A percentile compares a stretch with the other conserved stretches of the same genome.
phyloP scores from a whole-genome alignment of 2,888 invertebrate species.

The Magallana nippona region DNA sequence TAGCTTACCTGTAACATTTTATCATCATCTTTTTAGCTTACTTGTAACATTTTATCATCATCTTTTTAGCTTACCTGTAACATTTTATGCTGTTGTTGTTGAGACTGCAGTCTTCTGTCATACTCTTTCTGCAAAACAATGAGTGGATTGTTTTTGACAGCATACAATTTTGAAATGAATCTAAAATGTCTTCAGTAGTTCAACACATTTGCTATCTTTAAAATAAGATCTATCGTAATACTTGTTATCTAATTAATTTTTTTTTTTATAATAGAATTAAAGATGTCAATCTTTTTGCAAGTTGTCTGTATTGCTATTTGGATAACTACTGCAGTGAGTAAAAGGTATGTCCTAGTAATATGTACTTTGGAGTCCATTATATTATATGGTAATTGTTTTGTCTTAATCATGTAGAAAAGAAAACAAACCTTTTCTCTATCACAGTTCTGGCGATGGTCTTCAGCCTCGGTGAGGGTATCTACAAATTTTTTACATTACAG shows the following conservation, averaged over 20 bases:
- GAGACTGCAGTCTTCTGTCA: conserved; percentile 61
- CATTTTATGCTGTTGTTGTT: conserved; percentile 70
- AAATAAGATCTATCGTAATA: too few relatives aligned
- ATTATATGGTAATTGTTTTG: background rate
- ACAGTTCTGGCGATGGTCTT: conserved; percentile 64
- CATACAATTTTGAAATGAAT: too few relatives aligned
- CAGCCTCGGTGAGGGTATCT: conserved; percentile 68
- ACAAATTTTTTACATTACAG: conserved; percentile 44
- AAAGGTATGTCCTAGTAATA: too few relatives aligned
- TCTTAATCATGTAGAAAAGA: background rate
- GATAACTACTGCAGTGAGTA: too few relatives aligned
- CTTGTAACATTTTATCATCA: conserved; percentile 65
- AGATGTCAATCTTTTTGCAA: too few relatives aligned
- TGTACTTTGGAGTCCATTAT: too few relatives aligned
- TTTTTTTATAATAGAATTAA: too few relatives aligned
- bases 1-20: conserved; percentile 67
- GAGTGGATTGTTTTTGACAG: background rate
- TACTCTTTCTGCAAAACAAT: conserved; percentile 64
- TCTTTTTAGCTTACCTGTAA: conserved; percentile 59
- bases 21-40: conserved; percentile 36
- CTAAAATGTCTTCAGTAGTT: too few relatives aligned
- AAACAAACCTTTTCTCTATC: conserved; percentile 69
- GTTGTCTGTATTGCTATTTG: too few relatives aligned
- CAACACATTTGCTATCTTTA: too few relatives aligned
- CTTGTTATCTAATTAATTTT: too few relatives aligned